phyloP scores from a whole-genome alignment of 2,797 vertebrate species.

The Anolis apletophallus region DNA sequence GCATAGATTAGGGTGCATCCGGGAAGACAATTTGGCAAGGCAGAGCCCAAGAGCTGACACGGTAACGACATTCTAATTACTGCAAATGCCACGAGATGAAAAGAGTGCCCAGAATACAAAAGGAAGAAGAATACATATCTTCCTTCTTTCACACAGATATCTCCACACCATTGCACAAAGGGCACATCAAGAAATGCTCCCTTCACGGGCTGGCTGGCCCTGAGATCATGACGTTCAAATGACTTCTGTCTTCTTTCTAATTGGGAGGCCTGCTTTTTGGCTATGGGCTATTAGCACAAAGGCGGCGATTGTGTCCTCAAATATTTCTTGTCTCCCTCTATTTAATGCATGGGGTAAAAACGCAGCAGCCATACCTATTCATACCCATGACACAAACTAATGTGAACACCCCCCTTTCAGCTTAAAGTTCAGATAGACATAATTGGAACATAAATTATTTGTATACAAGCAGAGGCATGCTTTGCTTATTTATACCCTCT shows the following conservation, averaged over 20 bases:
- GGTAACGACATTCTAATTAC: slow-evolving; percentile 50
- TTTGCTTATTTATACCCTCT: not conserved
- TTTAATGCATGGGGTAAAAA: slow-evolving; percentile 57
- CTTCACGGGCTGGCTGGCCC: not conserved
- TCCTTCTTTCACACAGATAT: not conserved
- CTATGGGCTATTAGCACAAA: not conserved
- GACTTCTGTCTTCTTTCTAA: slow-evolving; percentile 48
- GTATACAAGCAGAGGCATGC: not conserved
- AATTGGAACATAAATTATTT: slow-evolving; percentile 15
- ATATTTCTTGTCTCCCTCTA: slow-evolving; percentile 48
- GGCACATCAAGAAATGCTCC: rapidly evolving
- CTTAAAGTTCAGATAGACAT: slow-evolving; percentile 10
- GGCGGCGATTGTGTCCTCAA: slow-evolving; percentile 23
- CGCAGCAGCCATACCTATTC: slow-evolving; percentile 20
- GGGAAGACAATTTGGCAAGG: slow-evolving; percentile 40
- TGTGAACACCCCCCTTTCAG: slow-evolving; percentile 50
- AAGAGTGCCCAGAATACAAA: slow-evolving; percentile 7
- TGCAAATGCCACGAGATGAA: slow-evolving; percentile 25
- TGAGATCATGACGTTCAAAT: slow-evolving; percentile 30
- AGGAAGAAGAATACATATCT: not conserved
- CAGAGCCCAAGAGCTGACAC: slow-evolving; percentile 48
- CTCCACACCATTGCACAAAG: not conserved
- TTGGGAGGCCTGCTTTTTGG: slow-evolving; percentile 35
- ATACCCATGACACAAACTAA: slow-evolving; percentile 32
- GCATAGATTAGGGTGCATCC: slow-evolving; percentile 32